A percentile compares a stretch with the other conserved stretches of the same genome.
phyloP scores from a whole-genome alignment of 2,113 vertebrate genomes.

The Ameiurus melas region DNA sequence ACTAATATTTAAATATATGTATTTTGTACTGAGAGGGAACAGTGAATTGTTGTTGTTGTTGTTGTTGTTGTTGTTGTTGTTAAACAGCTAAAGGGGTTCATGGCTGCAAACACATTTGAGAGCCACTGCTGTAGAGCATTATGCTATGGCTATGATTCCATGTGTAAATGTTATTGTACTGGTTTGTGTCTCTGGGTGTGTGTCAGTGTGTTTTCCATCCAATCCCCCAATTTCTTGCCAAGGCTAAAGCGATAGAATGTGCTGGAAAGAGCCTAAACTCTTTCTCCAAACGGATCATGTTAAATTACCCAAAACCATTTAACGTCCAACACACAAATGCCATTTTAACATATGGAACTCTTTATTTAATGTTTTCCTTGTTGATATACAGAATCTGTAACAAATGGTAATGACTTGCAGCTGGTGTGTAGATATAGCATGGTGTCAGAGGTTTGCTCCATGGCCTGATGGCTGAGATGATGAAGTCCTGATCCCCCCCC shows the following conservation, averaged over 20 bases:
- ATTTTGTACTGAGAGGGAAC: neutral
- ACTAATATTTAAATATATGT: neutral
- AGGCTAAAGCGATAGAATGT: conserved; percentile 39
- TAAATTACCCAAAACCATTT: conserved; percentile 90
- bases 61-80: too few relatives aligned
- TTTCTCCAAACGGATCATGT: conserved; percentile 83
- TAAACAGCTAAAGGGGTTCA: neutral
- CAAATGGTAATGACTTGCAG: conserved; percentile 91
- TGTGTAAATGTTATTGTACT: conserved; percentile 87
- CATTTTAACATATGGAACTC: conserved; percentile 89
- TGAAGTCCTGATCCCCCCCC: conserved; percentile 24
- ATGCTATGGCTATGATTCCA: conserved; percentile 74
- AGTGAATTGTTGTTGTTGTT: neutral
- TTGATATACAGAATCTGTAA: conserved; percentile 88
- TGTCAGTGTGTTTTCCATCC: conserved; percentile 65
- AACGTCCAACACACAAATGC: conserved; percentile 84
- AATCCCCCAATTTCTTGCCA: conserved; percentile 66
- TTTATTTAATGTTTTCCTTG: conserved; percentile 85
- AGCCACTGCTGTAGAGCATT: conserved; percentile 58
- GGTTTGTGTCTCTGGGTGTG: conserved; percentile 41
- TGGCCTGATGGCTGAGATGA: conserved; percentile 59
- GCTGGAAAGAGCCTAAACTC: conserved; percentile 73
- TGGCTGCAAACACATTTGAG: neutral
- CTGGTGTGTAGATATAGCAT: conserved; percentile 74
- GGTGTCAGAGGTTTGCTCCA: conserved; percentile 56